Percentiles rank a stretch among this genome's conserved stretches.
phyloP scores from a whole-genome alignment of 2,113 vertebrate species.

The Austrofundulus limnaeus region DNA sequence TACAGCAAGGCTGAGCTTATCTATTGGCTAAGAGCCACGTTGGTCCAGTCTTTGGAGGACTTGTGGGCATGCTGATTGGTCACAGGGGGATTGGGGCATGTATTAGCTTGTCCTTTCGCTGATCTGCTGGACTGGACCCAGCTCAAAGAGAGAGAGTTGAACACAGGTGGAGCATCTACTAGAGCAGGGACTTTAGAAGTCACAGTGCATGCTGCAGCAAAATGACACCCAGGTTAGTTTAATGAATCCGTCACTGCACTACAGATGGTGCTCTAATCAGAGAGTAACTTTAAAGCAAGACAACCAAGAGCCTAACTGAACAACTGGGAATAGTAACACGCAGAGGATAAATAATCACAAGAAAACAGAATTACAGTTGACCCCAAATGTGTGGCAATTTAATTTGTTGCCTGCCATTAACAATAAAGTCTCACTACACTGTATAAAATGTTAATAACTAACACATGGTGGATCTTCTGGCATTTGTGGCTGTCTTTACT shows the following conservation, averaged over 20 bases:
- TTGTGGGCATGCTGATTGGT: slow-evolving; percentile 69
- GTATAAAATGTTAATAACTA: slow-evolving; percentile 3
- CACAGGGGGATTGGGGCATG: slow-evolving; percentile 63
- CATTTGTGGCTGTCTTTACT: slow-evolving; percentile 6
- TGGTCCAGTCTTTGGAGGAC: slow-evolving; percentile 63
- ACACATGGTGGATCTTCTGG: slow-evolving; percentile 2
- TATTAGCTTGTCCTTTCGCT: slow-evolving; percentile 70
- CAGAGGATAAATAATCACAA: slow-evolving; percentile 27
- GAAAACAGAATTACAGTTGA: slow-evolving; percentile 38
- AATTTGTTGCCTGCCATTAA: slow-evolving; percentile 25
- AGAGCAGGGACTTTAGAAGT: slow-evolving; percentile 56
- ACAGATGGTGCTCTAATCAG: slow-evolving; percentile 21
- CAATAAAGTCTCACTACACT: slow-evolving; percentile 34
- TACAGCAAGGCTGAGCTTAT: slow-evolving; percentile 65
- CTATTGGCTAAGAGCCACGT: slow-evolving; percentile 70
- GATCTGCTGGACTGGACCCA: slow-evolving; percentile 68
- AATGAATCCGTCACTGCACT: slow-evolving; percentile 22
- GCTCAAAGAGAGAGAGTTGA: slow-evolving; percentile 60
- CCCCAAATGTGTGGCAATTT: slow-evolving; percentile 20
- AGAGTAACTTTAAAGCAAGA: slow-evolving; percentile 19
- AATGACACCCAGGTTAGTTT: slow-evolving; percentile 26
- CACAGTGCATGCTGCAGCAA: slow-evolving; percentile 44
- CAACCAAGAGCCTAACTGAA: slow-evolving; percentile 34
- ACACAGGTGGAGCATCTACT: slow-evolving; percentile 51
- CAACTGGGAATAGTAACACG: slow-evolving; percentile 32